Conservation (phyloP, 2,113 vertebrate species). For the Psilopogon haemacephalus region DNA sequence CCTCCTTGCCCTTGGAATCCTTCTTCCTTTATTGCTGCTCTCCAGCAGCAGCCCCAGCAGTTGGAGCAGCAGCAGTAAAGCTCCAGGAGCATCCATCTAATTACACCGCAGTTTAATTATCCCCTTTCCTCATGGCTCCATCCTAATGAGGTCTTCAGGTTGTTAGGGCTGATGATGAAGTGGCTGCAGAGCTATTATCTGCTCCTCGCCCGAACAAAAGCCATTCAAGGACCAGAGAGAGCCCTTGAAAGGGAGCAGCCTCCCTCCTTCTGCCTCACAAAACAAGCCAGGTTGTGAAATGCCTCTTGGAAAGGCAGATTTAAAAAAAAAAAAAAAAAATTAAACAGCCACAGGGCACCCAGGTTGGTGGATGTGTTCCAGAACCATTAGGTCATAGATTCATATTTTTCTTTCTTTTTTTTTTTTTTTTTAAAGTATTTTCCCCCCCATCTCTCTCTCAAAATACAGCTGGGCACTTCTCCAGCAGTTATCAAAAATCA, state of each 20-base stretch:
- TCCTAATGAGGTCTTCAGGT: constrained; percentile 11
- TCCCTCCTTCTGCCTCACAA: neutral
- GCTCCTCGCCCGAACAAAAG: neutral
- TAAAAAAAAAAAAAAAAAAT: neutral
- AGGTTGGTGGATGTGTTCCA: constrained; percentile 64
- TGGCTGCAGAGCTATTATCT: constrained; percentile 18
- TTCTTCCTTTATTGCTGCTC: constrained; percentile 1
- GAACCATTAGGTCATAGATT: constrained; percentile 72
- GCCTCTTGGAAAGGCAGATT: constrained; percentile 55
- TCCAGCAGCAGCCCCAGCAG: neutral
- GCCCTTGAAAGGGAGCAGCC: neutral
- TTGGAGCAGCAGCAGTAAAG: neutral
- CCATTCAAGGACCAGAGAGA: neutral
- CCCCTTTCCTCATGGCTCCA: neutral
- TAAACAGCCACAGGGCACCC: constrained; percentile 69
- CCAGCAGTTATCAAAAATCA: constrained; percentile 69
- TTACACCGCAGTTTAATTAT: constrained; percentile 7
- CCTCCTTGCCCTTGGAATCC: neutral
- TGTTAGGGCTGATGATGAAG: neutral
- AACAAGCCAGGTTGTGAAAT: constrained; percentile 60
- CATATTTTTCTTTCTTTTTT: neutral
- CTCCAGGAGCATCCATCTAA: neutral
- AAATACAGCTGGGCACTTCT: constrained; percentile 51
- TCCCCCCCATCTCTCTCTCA: neutral
- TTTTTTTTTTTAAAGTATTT: neutral